Evolutionary conservation across 2,888 invertebrate genomes (phyloP).

Genomic region (Acrocyrtus sp.): DNA sequence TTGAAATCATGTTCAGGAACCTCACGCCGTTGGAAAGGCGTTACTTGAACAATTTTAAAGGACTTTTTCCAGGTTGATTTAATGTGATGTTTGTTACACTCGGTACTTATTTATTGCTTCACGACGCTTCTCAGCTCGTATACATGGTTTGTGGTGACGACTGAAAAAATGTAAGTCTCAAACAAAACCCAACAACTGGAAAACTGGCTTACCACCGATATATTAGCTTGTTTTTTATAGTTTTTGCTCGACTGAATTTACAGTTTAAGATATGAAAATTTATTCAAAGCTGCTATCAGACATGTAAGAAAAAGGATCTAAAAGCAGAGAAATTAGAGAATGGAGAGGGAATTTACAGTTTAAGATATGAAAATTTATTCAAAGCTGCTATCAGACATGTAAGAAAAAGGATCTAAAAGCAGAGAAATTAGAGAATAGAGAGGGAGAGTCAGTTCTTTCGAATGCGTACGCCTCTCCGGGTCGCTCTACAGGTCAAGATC

Average conservation of each 20-base stretch:
- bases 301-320: no score
- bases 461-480: constrained; percentile 44
- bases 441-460: no score
- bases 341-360: constrained; percentile 12
- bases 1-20: constrained; percentile 26
- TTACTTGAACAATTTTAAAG: constrained; percentile 29
- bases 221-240: not conserved
- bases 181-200: constrained; percentile 19
- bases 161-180: not conserved
- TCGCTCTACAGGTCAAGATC: constrained; percentile 55
- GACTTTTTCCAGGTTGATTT: constrained; percentile 27
- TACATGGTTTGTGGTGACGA: constrained; percentile 1
- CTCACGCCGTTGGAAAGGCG: constrained; percentile 28
- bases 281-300: no score
- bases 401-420: no score
- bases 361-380: constrained; percentile 34
- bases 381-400: no score
- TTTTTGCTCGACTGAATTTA: constrained; percentile 16
- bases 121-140: not conserved
- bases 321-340: no score
- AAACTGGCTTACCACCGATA: constrained; percentile 22
- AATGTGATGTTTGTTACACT: constrained; percentile 39
- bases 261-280: constrained; percentile 19
- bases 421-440: no score
- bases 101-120: constrained; percentile 38